Conservation (phyloP, 2,888 invertebrate genomes). For the Aproaerema taeniolella region DNA sequence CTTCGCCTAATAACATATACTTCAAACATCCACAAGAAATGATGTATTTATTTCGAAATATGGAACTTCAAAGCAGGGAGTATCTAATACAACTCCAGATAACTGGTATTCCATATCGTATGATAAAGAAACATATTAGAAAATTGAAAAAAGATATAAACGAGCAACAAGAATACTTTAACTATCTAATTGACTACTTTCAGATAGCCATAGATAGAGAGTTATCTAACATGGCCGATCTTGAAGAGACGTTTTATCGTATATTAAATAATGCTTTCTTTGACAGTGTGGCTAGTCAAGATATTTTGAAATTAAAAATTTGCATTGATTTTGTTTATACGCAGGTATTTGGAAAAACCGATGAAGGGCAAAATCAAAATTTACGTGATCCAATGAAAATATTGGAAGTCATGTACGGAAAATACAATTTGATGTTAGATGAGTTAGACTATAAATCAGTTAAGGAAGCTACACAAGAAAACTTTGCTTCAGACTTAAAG, state of each 20-base stretch:
- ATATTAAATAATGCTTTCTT: constrained; percentile 60
- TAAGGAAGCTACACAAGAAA: constrained; percentile 66
- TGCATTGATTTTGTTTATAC: constrained; percentile 70
- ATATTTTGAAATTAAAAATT: constrained; percentile 58
- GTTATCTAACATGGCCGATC: constrained; percentile 50
- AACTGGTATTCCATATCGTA: constrained; percentile 48
- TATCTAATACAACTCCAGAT: constrained; percentile 60
- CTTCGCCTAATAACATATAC: constrained; percentile 44
- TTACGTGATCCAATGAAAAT: constrained; percentile 67
- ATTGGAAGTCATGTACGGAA: constrained; percentile 65
- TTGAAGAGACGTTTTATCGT: constrained; percentile 60
- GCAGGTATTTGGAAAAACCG: constrained; percentile 64
- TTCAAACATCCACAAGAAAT: constrained; percentile 55
- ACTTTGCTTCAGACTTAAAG: constrained; percentile 62
- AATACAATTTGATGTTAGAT: constrained; percentile 60
- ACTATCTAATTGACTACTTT: constrained; percentile 58
- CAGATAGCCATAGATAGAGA: constrained; percentile 54
- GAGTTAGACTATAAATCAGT: constrained; percentile 62
- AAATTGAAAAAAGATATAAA: constrained; percentile 49
- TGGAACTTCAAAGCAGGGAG: constrained; percentile 69
- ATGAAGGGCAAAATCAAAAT: constrained; percentile 63
- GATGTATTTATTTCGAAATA: constrained; percentile 57
- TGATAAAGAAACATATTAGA: constrained; percentile 49
- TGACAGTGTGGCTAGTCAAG: constrained; percentile 58
- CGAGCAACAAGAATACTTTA: constrained; percentile 61